Conservation (phyloP, 2,888 invertebrate species). For the Physocephala rufipes region DNA sequence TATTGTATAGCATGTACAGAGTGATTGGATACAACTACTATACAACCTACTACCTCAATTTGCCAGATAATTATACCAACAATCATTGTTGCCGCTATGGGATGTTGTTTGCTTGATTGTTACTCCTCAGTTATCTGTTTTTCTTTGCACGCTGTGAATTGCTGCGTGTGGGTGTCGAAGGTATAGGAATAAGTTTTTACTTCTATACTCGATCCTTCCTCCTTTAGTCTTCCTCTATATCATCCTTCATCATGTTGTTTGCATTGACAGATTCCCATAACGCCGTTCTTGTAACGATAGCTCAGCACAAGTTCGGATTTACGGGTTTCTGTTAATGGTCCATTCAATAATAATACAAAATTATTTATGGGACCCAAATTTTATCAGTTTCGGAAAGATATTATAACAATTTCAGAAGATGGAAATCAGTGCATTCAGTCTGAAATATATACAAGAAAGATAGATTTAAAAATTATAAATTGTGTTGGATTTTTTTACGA, state of each 20-base stretch:
- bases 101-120: background rate
- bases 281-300: slow-evolving; percentile 66
- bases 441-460: no score
- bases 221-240: background rate
- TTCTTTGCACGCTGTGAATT: slow-evolving; percentile 24
- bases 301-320: slow-evolving; percentile 68
- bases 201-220: background rate
- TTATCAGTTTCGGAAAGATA: background rate
- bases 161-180: background rate
- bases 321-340: slow-evolving; percentile 68
- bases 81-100: background rate
- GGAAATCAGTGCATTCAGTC: no score
- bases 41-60: slow-evolving; percentile 68
- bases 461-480: no score
- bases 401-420: no score
- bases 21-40: slow-evolving; percentile 61
- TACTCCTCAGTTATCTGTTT: slow-evolving; percentile 47
- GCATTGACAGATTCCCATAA: slow-evolving; percentile 68
- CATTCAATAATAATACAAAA: slow-evolving; percentile 63
- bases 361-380: slow-evolving; percentile 39
- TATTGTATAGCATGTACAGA: slow-evolving; percentile 64
- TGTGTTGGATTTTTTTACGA: no score
- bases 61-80: slow-evolving; percentile 58
- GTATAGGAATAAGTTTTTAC: background rate
- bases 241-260: slow-evolving; percentile 55